These are phyloP conservation scores for Platycheirus rosarum DNA, from an alignment of 2,888 invertebrate species.

Conservation along the genomic window DNA sequence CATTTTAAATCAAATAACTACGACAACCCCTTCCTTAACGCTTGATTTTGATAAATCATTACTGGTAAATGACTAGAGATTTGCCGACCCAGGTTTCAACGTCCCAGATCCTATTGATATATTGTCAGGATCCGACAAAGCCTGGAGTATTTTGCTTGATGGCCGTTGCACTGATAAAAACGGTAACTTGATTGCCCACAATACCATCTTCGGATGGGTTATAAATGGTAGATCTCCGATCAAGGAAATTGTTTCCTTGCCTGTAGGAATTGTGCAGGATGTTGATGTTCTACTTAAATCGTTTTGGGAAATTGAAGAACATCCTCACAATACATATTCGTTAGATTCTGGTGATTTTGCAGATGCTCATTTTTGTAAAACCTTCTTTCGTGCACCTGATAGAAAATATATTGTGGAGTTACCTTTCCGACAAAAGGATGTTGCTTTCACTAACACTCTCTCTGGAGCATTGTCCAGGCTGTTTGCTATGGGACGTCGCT, in stretches of 20 bases:
- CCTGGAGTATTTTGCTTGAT: slow-evolving; percentile 17
- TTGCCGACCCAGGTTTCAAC: slow-evolving; percentile 6
- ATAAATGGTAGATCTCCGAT: not conserved
- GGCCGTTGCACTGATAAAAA: slow-evolving; percentile 2
- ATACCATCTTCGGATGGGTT: slow-evolving; percentile 3
- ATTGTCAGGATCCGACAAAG: slow-evolving; percentile 7
- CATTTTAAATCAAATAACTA: slow-evolving; percentile 2
- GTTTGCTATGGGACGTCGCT: slow-evolving; percentile 5
- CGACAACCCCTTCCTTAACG: not conserved
- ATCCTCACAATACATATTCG: not conserved
- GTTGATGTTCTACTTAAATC: slow-evolving; percentile 5
- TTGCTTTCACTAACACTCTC: slow-evolving; percentile 21
- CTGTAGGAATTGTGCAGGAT: not conserved
- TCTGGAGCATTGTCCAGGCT: not conserved
- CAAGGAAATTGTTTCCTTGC: not conserved
- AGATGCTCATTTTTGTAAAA: slow-evolving; percentile 1
- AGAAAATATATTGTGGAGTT: not conserved
- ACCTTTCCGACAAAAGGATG: too few relatives aligned
- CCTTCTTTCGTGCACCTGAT: slow-evolving; percentile 1
- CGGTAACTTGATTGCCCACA: slow-evolving; percentile 8
- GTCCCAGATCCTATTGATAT: slow-evolving; percentile 3
- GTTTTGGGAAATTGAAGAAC: slow-evolving; percentile 5
- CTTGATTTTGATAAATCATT: slow-evolving; percentile 9
- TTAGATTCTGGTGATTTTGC: slow-evolving; percentile 6
- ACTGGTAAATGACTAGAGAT: not conserved